Evolutionary conservation across 2,113 vertebrate species (phyloP).

Genomic region (Balaeniceps rex): DNA sequence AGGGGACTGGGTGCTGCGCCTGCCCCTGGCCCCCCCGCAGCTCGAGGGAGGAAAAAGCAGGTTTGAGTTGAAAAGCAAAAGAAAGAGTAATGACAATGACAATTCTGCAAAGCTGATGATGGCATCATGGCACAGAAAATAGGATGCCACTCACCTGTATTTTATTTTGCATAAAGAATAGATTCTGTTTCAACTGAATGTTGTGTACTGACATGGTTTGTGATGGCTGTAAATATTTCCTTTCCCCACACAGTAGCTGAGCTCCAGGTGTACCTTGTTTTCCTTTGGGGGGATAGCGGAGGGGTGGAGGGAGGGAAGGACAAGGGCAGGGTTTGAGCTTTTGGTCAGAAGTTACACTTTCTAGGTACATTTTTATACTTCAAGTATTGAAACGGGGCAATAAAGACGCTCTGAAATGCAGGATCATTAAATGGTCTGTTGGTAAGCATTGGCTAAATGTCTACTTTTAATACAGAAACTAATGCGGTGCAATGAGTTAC

Average conservation of each 20-base stretch:
- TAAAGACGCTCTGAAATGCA: slow-evolving; percentile 58
- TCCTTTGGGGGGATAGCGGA: not conserved
- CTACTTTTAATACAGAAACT: not conserved
- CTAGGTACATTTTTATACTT: slow-evolving; percentile 64
- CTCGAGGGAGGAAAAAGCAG: not conserved
- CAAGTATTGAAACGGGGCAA: slow-evolving; percentile 49
- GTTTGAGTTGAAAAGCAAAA: not conserved
- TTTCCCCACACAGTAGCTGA: not conserved
- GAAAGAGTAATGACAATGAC: not conserved
- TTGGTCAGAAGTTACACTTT: slow-evolving; percentile 57
- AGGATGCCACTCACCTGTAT: slow-evolving; percentile 4
- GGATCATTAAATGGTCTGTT: slow-evolving; percentile 47
- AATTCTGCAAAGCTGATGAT: slow-evolving; percentile 24
- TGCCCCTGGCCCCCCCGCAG: not conserved
- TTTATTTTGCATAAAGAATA: slow-evolving; percentile 26
- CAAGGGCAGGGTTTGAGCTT: slow-evolving; percentile 53
- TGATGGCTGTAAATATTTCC: slow-evolving; percentile 45
- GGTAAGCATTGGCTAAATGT: not conserved
- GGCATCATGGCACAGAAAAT: slow-evolving; percentile 44
- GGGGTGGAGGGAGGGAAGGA: slow-evolving; percentile 31
- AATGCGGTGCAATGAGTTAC: not conserved
- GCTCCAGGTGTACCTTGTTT: slow-evolving; percentile 38
- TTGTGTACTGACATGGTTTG: not conserved
- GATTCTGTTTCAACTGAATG: slow-evolving; percentile 3
- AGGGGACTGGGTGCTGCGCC: not conserved